phyloP scores from a whole-genome alignment of 2,888 invertebrate species.

The Microctonus brassicae region DNA sequence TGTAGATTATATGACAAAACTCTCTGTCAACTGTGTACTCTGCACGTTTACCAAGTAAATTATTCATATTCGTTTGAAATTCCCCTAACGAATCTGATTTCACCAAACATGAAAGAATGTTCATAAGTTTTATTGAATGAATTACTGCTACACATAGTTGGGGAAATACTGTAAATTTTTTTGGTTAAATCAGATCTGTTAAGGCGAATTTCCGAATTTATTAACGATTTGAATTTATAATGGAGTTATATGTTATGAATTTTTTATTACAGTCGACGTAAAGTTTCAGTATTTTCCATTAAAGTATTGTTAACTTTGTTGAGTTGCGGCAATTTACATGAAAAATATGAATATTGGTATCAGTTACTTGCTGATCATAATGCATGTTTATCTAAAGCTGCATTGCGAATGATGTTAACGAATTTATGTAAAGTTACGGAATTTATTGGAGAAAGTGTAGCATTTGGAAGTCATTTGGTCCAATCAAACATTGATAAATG shows the following conservation, averaged over 20 bases:
- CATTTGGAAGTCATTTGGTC: conserved; percentile 76
- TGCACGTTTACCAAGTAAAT: conserved; percentile 79
- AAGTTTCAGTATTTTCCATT: conserved; percentile 77
- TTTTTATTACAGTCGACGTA: conserved; percentile 73
- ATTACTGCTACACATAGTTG: too few relatives aligned
- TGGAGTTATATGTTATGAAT: conserved; percentile 19
- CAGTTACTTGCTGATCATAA: conserved; percentile 82
- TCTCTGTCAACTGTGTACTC: conserved; percentile 77
- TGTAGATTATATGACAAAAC: conserved; percentile 76
- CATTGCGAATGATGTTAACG: conserved; percentile 75
- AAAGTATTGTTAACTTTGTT: conserved; percentile 79
- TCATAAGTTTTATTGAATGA: too few relatives aligned
- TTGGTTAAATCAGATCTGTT: too few relatives aligned
- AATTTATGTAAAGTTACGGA: conserved; percentile 75
- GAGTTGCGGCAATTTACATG: conserved; percentile 76
- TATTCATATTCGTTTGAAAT: conserved; percentile 1
- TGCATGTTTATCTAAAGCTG: conserved; percentile 78
- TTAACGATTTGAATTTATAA: background rate
- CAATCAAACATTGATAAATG: conserved; percentile 80
- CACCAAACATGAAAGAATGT: too few relatives aligned
- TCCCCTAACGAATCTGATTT: too few relatives aligned
- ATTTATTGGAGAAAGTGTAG: conserved; percentile 75
- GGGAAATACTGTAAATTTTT: too few relatives aligned
- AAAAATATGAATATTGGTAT: conserved; percentile 78
- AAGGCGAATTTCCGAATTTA: too few relatives aligned